phyloP scores from a whole-genome alignment of 2,113 vertebrate species.

The Boulengeromyrus knoepffleri region DNA sequence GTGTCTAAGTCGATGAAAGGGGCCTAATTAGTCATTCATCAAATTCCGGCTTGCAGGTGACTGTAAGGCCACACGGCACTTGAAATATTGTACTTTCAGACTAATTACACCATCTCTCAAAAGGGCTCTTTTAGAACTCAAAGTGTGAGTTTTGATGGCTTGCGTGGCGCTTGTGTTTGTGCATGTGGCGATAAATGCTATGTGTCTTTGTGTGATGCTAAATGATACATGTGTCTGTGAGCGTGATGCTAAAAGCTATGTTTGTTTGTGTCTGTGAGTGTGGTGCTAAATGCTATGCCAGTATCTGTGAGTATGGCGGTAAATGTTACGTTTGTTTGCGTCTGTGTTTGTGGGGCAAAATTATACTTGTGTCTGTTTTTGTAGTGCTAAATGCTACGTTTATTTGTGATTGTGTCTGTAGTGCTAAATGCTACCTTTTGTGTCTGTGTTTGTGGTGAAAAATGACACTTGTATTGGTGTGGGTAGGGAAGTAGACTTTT shows the following conservation, averaged over 20 bases:
- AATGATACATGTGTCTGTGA: not conserved
- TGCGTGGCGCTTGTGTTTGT: not conserved
- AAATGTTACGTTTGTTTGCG: not conserved
- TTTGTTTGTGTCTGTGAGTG: not conserved
- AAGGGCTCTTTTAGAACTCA: not conserved
- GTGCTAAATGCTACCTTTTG: not conserved
- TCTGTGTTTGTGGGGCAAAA: not conserved
- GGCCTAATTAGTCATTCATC: slow-evolving; percentile 9
- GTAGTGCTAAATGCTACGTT: not conserved
- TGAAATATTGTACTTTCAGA: slow-evolving; percentile 1
- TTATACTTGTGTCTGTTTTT: not conserved
- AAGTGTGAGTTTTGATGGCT: slow-evolving; percentile 1
- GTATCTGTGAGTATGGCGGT: not conserved
- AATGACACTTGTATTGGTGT: not conserved
- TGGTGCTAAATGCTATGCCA: not conserved
- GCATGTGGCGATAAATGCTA: not conserved
- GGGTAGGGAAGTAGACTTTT: not conserved
- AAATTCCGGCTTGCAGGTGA: not conserved
- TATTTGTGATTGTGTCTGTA: not conserved
- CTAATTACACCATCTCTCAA: slow-evolving; percentile 5
- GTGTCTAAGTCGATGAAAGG: not conserved
- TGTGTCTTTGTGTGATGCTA: not conserved
- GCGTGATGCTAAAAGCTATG: not conserved
- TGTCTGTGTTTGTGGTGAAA: not conserved
- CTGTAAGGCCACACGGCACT: not conserved